Percentiles rank a stretch among this genome's conserved stretches.
Evolutionary conservation across 2,888 invertebrate genomes (phyloP).

Genomic region (Eledona agricola): DNA sequence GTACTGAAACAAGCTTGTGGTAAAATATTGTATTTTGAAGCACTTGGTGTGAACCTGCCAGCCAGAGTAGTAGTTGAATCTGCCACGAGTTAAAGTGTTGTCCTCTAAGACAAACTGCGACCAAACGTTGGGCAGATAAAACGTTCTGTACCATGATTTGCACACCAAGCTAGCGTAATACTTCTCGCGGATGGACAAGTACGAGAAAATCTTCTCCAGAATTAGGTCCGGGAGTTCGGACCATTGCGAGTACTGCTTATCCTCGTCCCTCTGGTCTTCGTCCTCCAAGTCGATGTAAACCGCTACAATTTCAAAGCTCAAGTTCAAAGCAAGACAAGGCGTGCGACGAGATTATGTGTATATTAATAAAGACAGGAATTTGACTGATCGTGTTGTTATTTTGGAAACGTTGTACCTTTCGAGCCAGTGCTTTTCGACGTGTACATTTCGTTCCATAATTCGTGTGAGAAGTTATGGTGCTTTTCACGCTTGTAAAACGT

Average conservation of each 20-base stretch:
- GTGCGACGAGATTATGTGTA: too few species aligned
- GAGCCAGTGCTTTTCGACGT: conserved; percentile 49
- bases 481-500: conserved; percentile 49
- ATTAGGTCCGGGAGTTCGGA: conserved; percentile 74
- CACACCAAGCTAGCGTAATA: conserved; percentile 80
- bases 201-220: conserved; percentile 76
- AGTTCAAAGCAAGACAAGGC: conserved; percentile 4
- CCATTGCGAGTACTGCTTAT: conserved; percentile 69
- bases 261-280: conserved; percentile 58
- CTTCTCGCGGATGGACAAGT: conserved; percentile 73
- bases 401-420: conserved; percentile 46
- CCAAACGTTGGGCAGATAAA: conserved; percentile 81
- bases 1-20: conserved; percentile 62
- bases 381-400: conserved; percentile 13
- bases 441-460: conserved; percentile 58
- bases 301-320: conserved; percentile 20
- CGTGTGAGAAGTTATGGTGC: conserved; percentile 55
- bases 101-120: conserved; percentile 76
- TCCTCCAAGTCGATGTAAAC: conserved; percentile 58
- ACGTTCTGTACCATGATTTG: conserved; percentile 72
- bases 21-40: conserved; percentile 1
- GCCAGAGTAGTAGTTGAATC: conserved; percentile 83
- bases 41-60: conserved; percentile 70
- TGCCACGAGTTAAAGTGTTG: conserved; percentile 75
- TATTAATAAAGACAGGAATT: too few species aligned